Evolutionary conservation across 2,113 vertebrate species (phyloP).

Genomic region (Tringa solitaria): DNA sequence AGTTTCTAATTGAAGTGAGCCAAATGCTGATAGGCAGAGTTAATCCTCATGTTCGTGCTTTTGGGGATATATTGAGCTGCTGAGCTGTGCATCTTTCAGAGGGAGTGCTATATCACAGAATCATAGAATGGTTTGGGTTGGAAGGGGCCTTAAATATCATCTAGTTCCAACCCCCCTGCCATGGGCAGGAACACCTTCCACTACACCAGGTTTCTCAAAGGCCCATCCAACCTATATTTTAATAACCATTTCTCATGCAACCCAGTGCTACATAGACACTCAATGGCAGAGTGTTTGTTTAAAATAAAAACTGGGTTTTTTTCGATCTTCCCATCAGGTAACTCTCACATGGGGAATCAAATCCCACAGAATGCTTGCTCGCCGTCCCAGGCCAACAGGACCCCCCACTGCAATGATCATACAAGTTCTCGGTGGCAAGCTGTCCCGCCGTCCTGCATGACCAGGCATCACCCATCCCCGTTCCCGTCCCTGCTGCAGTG

Average conservation of each 20-base stretch:
- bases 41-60: background rate
- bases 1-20: background rate
- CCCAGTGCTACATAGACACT: background rate
- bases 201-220: background rate
- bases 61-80: background rate
- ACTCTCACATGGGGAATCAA: background rate
- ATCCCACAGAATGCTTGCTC: background rate
- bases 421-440: background rate
- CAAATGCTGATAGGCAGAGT: background rate
- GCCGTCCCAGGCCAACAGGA: background rate
- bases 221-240: background rate
- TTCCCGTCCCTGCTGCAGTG: rapidly evolving
- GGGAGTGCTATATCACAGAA: background rate
- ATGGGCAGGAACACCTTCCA: background rate
- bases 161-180: background rate
- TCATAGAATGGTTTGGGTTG: background rate
- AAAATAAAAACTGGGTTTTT: background rate
- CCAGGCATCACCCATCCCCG: background rate
- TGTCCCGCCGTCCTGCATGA: rapidly evolving
- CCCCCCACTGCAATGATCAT: background rate
- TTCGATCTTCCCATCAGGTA: background rate
- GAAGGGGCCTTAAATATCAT: background rate
- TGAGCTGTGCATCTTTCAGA: background rate
- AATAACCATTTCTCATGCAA: background rate
- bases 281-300: background rate